Evolutionary conservation across 30 jellyfish, hydroid and myxozoan species (phyloP).

Genomic region (Aurelia aurita complex sp. Pacific): DNA sequence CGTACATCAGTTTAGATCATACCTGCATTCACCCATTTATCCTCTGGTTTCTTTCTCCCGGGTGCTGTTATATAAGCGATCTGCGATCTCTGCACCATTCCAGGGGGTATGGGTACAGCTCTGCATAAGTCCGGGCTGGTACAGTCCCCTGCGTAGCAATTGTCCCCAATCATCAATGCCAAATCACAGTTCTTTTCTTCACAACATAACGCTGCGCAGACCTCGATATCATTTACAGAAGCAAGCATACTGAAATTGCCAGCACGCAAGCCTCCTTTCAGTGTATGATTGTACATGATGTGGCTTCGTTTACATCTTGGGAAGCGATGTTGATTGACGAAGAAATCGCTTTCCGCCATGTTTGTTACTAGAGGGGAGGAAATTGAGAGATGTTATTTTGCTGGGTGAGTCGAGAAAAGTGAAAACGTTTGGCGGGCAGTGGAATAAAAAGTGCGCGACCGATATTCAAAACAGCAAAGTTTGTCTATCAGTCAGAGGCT

Average conservation of each 20-base stretch:
- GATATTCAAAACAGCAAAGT: too few species aligned
- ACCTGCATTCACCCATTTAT: constrained; percentile 93
- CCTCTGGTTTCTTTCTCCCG: constrained; percentile 92
- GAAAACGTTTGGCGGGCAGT: too few species aligned
- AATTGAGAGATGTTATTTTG: background rate
- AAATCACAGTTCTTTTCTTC: constrained; percentile 97
- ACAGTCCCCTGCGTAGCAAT: constrained; percentile 98
- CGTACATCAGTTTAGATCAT: background rate
- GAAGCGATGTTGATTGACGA: constrained; percentile 87
- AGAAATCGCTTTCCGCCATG: constrained; percentile 99
- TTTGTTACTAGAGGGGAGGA: constrained; percentile 75
- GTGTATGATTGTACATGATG: constrained; percentile 96
- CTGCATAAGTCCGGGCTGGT: constrained; percentile 96
- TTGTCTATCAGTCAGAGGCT: too few species aligned
- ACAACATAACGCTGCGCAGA: constrained; percentile 97
- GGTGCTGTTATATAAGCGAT: constrained; percentile 97
- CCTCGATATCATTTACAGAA: constrained; percentile 97
- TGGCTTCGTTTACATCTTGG: constrained; percentile 97
- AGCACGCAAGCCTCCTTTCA: constrained; percentile 97
- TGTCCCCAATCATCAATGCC: constrained; percentile 96
- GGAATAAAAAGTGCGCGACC: too few species aligned
- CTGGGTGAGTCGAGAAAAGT: too few species aligned
- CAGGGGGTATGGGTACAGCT: constrained; percentile 98
- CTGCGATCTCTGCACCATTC: constrained; percentile 94
- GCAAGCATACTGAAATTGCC: constrained; percentile 98